phyloP scores from a whole-genome alignment of 2,797 vertebrate genomes.

The Myotis findleyi region DNA sequence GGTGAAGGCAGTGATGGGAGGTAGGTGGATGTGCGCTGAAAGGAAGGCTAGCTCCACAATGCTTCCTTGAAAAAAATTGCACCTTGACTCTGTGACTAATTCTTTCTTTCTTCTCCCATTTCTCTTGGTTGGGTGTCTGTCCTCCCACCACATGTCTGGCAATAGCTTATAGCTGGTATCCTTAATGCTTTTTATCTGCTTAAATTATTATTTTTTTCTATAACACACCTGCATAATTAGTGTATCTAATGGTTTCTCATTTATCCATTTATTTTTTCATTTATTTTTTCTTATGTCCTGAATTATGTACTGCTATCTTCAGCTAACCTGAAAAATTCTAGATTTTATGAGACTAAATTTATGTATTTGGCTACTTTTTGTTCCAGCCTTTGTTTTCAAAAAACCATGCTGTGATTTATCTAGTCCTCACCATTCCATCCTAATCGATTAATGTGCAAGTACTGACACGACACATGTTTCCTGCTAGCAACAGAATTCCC shows the following conservation, averaged over 20 bases:
- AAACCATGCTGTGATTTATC: not conserved
- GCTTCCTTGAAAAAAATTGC: accelerated
- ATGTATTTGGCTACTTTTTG: not conserved
- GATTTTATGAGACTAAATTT: not conserved
- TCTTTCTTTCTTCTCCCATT: not conserved
- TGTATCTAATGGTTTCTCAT: not conserved
- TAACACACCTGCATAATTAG: not conserved
- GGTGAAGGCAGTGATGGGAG: too few relatives aligned
- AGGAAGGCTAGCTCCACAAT: not conserved
- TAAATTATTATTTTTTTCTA: not conserved
- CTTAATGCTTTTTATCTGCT: not conserved
- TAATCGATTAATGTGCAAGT: not conserved
- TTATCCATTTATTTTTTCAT: not conserved
- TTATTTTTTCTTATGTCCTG: not conserved
- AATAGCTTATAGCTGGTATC: not conserved
- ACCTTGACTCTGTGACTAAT: too few relatives aligned
- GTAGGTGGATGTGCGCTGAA: not conserved
- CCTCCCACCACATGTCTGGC: too few relatives aligned
- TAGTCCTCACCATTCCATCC: not conserved
- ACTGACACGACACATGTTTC: not conserved
- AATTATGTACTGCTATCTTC: not conserved
- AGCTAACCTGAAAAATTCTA: not conserved
- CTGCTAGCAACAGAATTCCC: not conserved
- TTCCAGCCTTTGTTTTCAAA: not conserved
- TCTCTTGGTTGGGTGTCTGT: too few relatives aligned